Percentiles rank a stretch among this genome's conserved stretches.
Conservation (phyloP, 2,888 invertebrate species). For the Cerceris ruficornis region DNA sequence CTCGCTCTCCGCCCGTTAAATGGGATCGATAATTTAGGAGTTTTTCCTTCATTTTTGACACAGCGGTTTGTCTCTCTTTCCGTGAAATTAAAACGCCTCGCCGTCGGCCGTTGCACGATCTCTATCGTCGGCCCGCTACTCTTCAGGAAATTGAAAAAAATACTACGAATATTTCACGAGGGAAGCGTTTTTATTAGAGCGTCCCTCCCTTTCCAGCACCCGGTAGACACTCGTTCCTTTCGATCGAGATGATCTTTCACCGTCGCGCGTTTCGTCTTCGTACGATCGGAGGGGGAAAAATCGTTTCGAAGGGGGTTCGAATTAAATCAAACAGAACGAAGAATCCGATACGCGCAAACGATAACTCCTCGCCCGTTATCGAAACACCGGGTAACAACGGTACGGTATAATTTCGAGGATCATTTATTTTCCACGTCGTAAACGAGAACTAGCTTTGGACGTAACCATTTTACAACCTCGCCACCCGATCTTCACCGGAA, state of each 20-base stretch:
- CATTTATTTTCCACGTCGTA: slow-evolving; percentile 35
- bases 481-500: background rate
- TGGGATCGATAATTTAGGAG: slow-evolving; percentile 51
- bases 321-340: background rate
- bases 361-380: slow-evolving; percentile 27
- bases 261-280: background rate
- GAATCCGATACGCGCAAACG: slow-evolving; percentile 8
- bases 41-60: slow-evolving; percentile 19
- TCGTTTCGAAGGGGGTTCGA: background rate
- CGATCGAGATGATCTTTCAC: background rate
- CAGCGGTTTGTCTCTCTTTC: background rate
- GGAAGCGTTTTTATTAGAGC: too few relatives aligned
- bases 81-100: slow-evolving; percentile 4
- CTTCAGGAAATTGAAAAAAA: background rate
- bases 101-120: background rate
- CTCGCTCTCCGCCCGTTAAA: slow-evolving; percentile 5
- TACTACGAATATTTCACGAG: too few relatives aligned
- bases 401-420: slow-evolving; percentile 33
- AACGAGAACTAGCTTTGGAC: background rate
- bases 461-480: background rate
- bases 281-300: background rate
- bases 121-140: background rate
- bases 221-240: too few relatives aligned
- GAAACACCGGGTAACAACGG: slow-evolving; percentile 11
- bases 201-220: too few relatives aligned